Evolutionary conservation across 1,140 invertebrate genomes (phyloP).

Genomic region (Ips typographus): DNA sequence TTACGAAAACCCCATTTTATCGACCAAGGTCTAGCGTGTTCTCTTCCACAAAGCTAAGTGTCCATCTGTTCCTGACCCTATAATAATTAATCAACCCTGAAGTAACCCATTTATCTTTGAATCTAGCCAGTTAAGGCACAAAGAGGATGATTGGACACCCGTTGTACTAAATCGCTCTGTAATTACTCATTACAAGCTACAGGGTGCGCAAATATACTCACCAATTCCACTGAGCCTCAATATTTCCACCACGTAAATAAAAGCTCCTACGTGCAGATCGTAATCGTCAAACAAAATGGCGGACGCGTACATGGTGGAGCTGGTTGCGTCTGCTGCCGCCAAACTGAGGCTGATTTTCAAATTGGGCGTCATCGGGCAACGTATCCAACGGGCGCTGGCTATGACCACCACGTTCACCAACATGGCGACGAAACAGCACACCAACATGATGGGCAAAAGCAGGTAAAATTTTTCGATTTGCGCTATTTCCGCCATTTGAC

Average conservation of each 20-base stretch:
- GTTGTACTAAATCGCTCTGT: too few species aligned
- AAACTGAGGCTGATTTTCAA: constrained; percentile 62
- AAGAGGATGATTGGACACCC: too few species aligned
- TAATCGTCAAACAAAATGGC: constrained; percentile 58
- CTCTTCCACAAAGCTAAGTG: too few species aligned
- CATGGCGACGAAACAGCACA: constrained; percentile 53
- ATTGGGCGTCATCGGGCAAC: constrained; percentile 59
- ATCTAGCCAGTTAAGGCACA: too few species aligned
- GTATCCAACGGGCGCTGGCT: constrained; percentile 57
- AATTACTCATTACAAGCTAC: neutral
- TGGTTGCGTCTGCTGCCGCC: constrained; percentile 61
- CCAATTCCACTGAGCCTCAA: constrained; percentile 38
- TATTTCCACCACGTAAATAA: constrained; percentile 28
- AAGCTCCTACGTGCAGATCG: constrained; percentile 38
- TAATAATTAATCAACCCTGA: too few species aligned
- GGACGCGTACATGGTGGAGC: constrained; percentile 55
- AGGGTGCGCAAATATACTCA: neutral
- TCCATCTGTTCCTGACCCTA: too few species aligned
- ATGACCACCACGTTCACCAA: constrained; percentile 58
- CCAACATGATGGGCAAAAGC: constrained; percentile 38
- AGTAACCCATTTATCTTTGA: too few species aligned
- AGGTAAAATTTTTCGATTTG: constrained; percentile 10
- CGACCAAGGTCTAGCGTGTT: too few species aligned
- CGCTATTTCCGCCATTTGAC: too few species aligned
- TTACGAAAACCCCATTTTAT: too few species aligned